Evolutionary conservation across 2,888 invertebrate genomes (phyloP).

Genomic region (Halocaridina rubra): DNA sequence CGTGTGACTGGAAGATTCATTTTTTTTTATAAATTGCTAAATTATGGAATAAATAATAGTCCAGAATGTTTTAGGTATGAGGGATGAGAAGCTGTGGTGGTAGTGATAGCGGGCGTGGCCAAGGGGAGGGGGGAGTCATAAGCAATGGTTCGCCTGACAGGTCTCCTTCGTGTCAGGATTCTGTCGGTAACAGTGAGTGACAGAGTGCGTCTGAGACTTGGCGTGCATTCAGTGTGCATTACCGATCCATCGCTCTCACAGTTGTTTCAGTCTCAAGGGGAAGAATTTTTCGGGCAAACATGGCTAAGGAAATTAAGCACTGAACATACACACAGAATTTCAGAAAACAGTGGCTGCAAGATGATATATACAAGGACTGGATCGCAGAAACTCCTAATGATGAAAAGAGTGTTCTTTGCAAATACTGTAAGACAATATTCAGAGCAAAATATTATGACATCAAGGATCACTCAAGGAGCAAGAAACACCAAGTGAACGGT

Average conservation of each 20-base stretch:
- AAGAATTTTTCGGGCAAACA: neutral
- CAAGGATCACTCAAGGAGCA: neutral
- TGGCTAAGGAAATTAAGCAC: neutral
- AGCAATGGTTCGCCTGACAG: neutral
- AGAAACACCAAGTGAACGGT: neutral
- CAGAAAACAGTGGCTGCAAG: slow-evolving; percentile 26
- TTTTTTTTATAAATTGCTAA: neutral
- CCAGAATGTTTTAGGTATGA: neutral
- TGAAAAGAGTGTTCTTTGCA: slow-evolving; percentile 11
- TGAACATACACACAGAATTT: neutral
- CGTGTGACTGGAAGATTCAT: neutral
- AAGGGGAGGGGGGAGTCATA: neutral
- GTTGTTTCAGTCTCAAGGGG: neutral
- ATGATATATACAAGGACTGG: slow-evolving; percentile 19
- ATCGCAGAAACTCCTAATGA: slow-evolving; percentile 10
- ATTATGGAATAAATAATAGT: no score
- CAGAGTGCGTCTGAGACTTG: neutral
- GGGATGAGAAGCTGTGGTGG: neutral
- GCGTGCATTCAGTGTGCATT: neutral
- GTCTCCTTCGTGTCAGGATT: neutral
- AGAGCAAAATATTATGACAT: slow-evolving; percentile 25
- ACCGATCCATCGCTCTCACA: neutral
- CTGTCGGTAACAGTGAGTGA: neutral
- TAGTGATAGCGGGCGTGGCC: neutral
- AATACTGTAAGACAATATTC: slow-evolving; percentile 6